Evolutionary conservation across 1,140 invertebrate species (phyloP), one percentile per base, ranked within the genome.

Genomic region (Telenomus remus): DNA sequence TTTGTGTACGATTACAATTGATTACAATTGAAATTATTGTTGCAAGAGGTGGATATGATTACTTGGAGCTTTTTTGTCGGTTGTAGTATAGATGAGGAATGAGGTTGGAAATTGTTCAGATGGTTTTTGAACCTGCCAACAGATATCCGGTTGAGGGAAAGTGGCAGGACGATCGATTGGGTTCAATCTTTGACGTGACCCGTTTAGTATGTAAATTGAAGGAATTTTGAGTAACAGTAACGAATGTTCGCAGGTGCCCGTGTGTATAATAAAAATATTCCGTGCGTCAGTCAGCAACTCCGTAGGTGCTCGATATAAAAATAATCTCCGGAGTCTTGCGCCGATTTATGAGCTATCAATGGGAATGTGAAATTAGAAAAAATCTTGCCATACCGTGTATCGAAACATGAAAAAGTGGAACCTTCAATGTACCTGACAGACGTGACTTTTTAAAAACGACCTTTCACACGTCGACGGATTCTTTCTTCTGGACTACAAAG

Each of bases 121-220:
- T 3, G 2, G 19, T 3, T 27, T 27, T 27, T 27, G 1, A 27
- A 27, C 19, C n/a, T 27, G 19, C 19, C 19, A 27, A 16, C 54
- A 50, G 37, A 11, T 39, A 35, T 49, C 27, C 12, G 33, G 8
- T 12, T 33, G 27, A 39, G 33, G 16, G 34, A 61, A 66, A 50
- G 51, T 42, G 14, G 57, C 54, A 49, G 27, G 50, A 4, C 68
- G 27, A 78, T 78, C 75, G 75, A 73, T 73, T 59, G 44, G n/a
- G 75, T 69, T 72, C 64, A 73, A 78, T 73, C 75, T 78, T 73
- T 73, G 66, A 73, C 76, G 64, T 70, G 76, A 73, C 70, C 76
- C 65, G 57, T 78, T 73, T 78, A 73, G 60, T 78, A 78, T 78
- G 76, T 65, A 73, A 70, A 78, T 78, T 73, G 69, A 66, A 69